Evolutionary conservation across 2,888 invertebrate genomes (phyloP).

Genomic region (Griposia aprilina): DNA sequence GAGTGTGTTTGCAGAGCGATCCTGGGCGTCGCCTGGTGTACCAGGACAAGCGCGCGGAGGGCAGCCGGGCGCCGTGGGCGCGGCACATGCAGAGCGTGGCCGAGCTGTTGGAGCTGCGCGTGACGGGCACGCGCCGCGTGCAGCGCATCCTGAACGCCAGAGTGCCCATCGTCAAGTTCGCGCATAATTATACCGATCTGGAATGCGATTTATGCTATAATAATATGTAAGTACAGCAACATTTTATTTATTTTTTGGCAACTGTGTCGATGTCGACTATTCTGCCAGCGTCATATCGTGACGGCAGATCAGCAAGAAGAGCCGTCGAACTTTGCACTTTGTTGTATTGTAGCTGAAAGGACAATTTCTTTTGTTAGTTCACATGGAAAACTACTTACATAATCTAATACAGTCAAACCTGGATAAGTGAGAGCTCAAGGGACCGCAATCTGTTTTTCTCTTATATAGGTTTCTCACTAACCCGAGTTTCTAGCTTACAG

Average conservation of each 20-base stretch:
- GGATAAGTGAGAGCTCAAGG: no score
- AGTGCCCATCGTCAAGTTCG: slow-evolving; percentile 97
- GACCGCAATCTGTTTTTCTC: no score
- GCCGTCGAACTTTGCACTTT: background rate
- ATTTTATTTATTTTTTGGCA: background rate
- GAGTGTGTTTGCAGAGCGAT: slow-evolving; percentile 67
- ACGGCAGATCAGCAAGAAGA: background rate
- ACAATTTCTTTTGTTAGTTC: background rate
- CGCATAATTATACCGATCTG: slow-evolving; percentile 93
- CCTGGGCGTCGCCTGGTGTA: slow-evolving; percentile 78
- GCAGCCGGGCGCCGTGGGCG: slow-evolving; percentile 92
- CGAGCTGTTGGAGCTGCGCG: slow-evolving; percentile 93
- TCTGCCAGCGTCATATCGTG: background rate
- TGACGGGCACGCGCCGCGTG: slow-evolving; percentile 93
- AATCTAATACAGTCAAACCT: no score
- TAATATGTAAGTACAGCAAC: slow-evolving; percentile 92
- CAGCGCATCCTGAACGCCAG: slow-evolving; percentile 95
- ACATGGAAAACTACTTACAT: no score
- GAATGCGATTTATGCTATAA: slow-evolving; percentile 96
- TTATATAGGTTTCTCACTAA: no score
- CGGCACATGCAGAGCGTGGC: slow-evolving; percentile 94
- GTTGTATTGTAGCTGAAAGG: background rate
- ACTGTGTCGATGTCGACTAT: background rate
- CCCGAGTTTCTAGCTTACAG: no score
- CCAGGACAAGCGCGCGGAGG: slow-evolving; percentile 80